Percentiles rank a stretch among this genome's conserved stretches.
These are phyloP conservation scores for Oenanthe melanoleuca DNA, from an alignment of 2,113 vertebrate genomes.

Conservation along the genomic window DNA sequence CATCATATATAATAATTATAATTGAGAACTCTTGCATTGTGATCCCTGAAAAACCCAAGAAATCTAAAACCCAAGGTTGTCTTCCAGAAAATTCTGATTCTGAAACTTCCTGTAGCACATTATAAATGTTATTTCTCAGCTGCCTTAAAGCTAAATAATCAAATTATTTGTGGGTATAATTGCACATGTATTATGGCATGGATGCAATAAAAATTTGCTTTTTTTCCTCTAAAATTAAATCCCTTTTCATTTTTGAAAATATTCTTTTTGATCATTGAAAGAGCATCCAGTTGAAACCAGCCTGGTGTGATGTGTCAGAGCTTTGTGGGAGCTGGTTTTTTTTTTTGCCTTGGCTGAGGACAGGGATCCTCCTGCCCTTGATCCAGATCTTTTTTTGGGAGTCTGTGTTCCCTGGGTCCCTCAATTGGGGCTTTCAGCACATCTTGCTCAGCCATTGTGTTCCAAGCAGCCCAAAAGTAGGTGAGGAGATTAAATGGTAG, in stretches of 20 bases:
- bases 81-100: neutral
- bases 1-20: neutral
- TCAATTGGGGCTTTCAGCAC: neutral
- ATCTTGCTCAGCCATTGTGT: neutral
- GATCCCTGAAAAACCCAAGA: neutral
- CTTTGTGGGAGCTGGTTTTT: neutral
- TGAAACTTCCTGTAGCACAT: neutral
- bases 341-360: neutral
- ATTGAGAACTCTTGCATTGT: neutral
- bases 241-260: neutral
- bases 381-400: neutral
- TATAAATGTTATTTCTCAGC: fast-evolving
- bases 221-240: neutral
- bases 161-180: neutral
- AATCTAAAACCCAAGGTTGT: neutral
- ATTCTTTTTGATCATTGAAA: neutral
- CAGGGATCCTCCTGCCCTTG: neutral
- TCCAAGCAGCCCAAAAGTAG: neutral
- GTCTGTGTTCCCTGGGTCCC: neutral
- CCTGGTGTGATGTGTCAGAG: neutral
- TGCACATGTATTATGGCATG: neutral
- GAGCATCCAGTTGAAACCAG: neutral
- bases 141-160: neutral
- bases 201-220: neutral
- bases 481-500: neutral